A percentile compares a stretch with the other conserved stretches of the same genome.
Evolutionary conservation across 1,140 invertebrate genomes (phyloP).

Genomic region (Trachymyrmex septentrionalis): DNA sequence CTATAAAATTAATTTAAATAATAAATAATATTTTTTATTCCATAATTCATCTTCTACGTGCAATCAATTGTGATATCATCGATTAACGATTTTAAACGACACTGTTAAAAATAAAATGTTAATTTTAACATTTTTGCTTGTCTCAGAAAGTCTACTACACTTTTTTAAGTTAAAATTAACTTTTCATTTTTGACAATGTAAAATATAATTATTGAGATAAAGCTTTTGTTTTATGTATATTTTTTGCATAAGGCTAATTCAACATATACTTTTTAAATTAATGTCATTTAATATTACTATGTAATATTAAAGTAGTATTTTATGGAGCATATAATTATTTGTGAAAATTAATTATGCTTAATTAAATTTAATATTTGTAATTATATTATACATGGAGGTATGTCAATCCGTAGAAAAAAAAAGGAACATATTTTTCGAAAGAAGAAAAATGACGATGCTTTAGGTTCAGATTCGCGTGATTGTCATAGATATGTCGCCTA

Average conservation of each 20-base stretch:
- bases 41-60: not conserved
- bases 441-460: not conserved
- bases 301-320: not conserved
- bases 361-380: not conserved
- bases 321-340: not conserved
- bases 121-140: no score
- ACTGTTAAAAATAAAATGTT: no score
- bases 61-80: not conserved
- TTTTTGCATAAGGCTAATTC: not conserved
- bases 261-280: not conserved
- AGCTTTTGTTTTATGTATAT: not conserved
- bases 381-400: not conserved
- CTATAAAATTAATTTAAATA: not conserved
- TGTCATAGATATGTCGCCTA: conserved; percentile 15
- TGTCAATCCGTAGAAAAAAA: not conserved
- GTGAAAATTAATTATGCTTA: not conserved
- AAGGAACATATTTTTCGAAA: not conserved
- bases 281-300: not conserved
- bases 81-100: not conserved
- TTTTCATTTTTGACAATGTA: not conserved
- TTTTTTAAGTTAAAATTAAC: no score
- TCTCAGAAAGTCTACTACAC: no score
- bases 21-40: conserved; percentile 1
- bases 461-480: not conserved
- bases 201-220: not conserved